Evolutionary conservation across 2,797 vertebrate species (phyloP), one percentile per base, ranked within the genome.

Genomic region (Xiphophorus birchmanni): DNA sequence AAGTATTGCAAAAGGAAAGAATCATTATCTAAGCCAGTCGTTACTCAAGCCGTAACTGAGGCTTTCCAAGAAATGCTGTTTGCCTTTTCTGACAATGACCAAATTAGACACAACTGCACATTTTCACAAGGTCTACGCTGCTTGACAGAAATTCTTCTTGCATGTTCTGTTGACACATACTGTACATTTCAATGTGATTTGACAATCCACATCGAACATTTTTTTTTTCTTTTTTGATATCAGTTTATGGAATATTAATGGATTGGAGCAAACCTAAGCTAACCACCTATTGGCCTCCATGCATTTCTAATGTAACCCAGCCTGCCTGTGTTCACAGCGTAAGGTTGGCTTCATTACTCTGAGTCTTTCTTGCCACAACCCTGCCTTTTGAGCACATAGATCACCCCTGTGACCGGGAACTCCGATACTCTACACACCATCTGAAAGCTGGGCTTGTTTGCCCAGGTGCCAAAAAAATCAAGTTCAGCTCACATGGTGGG

Each of bases 401-500:
- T 95, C 94, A 93, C 93, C 92, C 93, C 88, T 87, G 94, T 94
- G 92, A 93, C 94, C 91, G 78, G 91, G 93, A 92, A 93, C 93
- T 94, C 91, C 92, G 93, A 94, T 94, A 94, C 92, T 85, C 91
- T 91, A 91, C 89, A 92, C 94, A 90, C 90, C 93, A 92, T 92
- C 92, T 93, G 93, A 94, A 94, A 90, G 90, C 93, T 84, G 88
- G 67, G 92, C 93, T 92, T 94, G 94, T 95, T 95, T 94, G 94
- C 94, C 95, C 92, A 92, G 92, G 93, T 96, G 95, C 95, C 95
- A 96, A 96, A 96, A 96, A 96, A 96, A 96, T 96, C 96, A 96
- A 95, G 94, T 95, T 95, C 92, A 94, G 94, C 93, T 89, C 82
- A 90, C 93, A 94, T 96, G 95, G 96, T 94, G 89, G 95, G 94